Evolutionary conservation across 2,797 vertebrate species (phyloP), one percentile per base, ranked within the genome.

Genomic region (Sebastes glaucus): DNA sequence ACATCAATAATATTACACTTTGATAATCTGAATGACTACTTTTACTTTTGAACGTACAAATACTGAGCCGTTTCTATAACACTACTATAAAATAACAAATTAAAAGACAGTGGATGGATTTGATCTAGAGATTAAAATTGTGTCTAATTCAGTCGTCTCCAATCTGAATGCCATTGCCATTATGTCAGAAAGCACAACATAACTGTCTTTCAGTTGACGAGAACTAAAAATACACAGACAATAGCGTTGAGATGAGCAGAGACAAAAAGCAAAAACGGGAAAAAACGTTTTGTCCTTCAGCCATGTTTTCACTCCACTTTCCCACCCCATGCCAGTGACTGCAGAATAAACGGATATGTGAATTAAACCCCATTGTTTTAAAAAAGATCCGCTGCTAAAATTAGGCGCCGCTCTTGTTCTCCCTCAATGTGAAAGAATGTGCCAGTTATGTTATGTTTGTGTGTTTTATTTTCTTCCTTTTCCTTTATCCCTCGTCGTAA

Each of bases 161-260:
- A 81, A 90, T 88, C 80, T 86, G 79, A 90, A 92, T 18, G 92
- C 92, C 92, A 90, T 73, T 80, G 85, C 90, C 91, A 87, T 92
- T 88, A 79, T 83, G 88, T 93, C 90, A 89, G 88, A 91, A 95
- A 94, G 92, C 90, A 94, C 92, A 94, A 92, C 92, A 92, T 92
- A 93, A 95, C 94, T 95, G 93, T 95, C 93, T 94, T 92, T 93
- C 89, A 89, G 93, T 91, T 90, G 91, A 91, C 86, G 60, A 91
- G 87, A 90, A 92, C 95, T 96, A 96, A 96, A 96, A 96, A 96
- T 96, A 96, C 89, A 75, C 89, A 88, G 87, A 95, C 94, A 96
- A 96, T 95, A 84, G 93, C 90, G 69, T 77, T 65, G 93, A 93
- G 96, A 96, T 95, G 95, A 95, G 95, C 94, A 93, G 85, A 90